Percentiles rank a stretch among this genome's conserved stretches.
Conservation (phyloP, 2,797 vertebrate species). For the Poeciliopsis gracilis region DNA sequence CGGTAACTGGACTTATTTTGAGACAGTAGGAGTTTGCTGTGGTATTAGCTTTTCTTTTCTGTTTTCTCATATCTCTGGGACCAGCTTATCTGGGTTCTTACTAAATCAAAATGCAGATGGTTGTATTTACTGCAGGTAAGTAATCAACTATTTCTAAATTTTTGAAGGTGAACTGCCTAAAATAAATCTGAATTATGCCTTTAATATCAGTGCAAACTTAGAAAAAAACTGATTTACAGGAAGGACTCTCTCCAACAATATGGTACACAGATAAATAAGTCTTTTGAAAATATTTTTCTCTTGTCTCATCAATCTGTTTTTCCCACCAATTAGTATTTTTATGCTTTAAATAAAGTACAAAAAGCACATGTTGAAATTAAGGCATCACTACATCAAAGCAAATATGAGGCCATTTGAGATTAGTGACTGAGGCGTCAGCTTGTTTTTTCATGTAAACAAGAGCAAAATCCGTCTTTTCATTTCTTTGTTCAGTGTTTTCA, state of each 20-base stretch:
- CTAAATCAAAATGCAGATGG: neutral
- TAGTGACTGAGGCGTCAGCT: neutral
- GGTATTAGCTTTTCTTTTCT: neutral
- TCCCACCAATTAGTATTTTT: constrained; percentile 33
- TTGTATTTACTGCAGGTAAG: neutral
- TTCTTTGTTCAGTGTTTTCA: neutral
- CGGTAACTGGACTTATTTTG: neutral
- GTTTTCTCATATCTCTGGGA: neutral
- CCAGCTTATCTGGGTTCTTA: neutral
- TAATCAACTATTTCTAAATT: neutral
- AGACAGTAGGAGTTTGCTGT: neutral
- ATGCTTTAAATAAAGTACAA: constrained; percentile 32
- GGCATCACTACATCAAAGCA: constrained; percentile 15
- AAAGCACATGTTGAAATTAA: constrained; percentile 33
- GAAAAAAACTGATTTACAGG: constrained; percentile 35
- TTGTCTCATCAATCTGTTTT: constrained; percentile 39
- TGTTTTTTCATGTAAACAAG: neutral
- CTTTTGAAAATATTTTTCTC: constrained; percentile 28
- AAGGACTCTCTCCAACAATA: constrained; percentile 46
- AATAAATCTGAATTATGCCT: neutral
- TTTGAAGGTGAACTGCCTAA: neutral
- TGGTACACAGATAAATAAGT: constrained; percentile 50
- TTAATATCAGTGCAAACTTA: constrained; percentile 66
- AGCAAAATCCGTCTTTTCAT: neutral
- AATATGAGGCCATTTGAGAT: constrained; percentile 21